phyloP scores from a whole-genome alignment of 2,888 invertebrate species.

The Rotaria magnacalcarata region DNA sequence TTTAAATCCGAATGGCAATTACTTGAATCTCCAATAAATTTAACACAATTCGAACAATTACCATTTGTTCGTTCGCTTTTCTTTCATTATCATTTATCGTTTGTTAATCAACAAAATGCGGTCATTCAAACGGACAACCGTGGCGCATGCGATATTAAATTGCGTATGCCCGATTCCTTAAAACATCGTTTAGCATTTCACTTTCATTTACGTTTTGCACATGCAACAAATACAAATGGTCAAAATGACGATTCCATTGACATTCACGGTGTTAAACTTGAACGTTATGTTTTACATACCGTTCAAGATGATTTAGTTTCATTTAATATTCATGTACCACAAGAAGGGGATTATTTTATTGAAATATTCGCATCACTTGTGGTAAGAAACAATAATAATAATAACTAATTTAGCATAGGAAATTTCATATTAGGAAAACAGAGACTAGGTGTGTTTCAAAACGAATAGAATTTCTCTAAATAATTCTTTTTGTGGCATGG shows the following conservation, averaged over 20 bases:
- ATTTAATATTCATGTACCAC: conserved; percentile 93
- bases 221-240: conserved; percentile 55
- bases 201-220: conserved; percentile 84
- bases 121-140: conserved; percentile 92
- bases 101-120: conserved; percentile 72
- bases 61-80: conserved; percentile 89
- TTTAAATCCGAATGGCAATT: conserved; percentile 94
- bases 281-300: conserved; percentile 96
- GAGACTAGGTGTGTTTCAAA: too few species aligned
- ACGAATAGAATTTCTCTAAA: too few species aligned
- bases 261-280: conserved; percentile 85
- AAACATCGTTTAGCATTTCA: conserved; percentile 91
- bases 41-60: conserved; percentile 86
- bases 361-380: conserved; percentile 98
- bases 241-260: conserved; percentile 65
- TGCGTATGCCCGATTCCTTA: conserved; percentile 92
- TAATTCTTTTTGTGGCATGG: too few species aligned
- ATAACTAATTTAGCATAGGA: too few species aligned
- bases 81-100: conserved; percentile 92
- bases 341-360: conserved; percentile 83
- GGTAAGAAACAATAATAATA: background rate
- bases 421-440: too few species aligned
- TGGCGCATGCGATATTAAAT: conserved; percentile 89
- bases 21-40: conserved; percentile 80
- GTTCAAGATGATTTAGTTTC: conserved; percentile 60